These are phyloP conservation scores for Channa maculata DNA, from an alignment of 2,113 vertebrate species.

Conservation along the genomic window DNA sequence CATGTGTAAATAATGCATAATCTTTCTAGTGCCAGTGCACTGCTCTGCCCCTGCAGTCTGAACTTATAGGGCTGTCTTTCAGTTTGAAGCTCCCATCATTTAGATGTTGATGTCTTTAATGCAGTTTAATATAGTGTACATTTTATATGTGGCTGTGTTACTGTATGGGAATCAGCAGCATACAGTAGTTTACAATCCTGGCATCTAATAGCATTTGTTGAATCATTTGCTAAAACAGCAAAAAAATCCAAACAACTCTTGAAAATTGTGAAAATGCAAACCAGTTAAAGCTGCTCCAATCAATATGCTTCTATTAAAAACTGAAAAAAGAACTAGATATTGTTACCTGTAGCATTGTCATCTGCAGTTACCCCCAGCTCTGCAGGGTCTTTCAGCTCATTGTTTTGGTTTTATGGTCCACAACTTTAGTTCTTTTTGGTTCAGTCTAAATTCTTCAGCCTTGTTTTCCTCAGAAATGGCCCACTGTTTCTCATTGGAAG, in stretches of 20 bases:
- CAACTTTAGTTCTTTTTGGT: not conserved
- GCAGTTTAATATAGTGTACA: not conserved
- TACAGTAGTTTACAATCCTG: too few relatives aligned
- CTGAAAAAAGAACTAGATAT: too few relatives aligned
- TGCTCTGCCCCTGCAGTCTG: constrained; percentile 5
- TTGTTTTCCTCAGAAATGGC: not conserved
- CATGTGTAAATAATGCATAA: constrained; percentile 47
- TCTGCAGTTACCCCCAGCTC: not conserved
- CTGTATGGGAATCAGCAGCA: not conserved
- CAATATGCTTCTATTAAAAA: too few relatives aligned
- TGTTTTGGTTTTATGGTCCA: not conserved
- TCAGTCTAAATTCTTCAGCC: not conserved
- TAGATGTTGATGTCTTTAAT: constrained; percentile 11
- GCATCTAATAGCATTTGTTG: too few relatives aligned
- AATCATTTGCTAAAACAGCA: too few relatives aligned
- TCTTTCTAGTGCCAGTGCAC: constrained; percentile 4
- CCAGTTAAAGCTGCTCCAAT: not conserved
- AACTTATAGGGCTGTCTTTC: not conserved
- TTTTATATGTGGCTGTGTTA: not conserved
- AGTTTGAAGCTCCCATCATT: not conserved
- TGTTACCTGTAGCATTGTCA: not conserved
- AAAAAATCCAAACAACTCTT: too few relatives aligned
- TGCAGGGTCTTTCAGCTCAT: too few relatives aligned
- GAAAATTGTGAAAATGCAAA: too few relatives aligned
- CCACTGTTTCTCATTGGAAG: not conserved